These are phyloP conservation scores for Trichopria drosophilae DNA, from an alignment of 2,888 invertebrate genomes.

Conservation along the genomic window DNA sequence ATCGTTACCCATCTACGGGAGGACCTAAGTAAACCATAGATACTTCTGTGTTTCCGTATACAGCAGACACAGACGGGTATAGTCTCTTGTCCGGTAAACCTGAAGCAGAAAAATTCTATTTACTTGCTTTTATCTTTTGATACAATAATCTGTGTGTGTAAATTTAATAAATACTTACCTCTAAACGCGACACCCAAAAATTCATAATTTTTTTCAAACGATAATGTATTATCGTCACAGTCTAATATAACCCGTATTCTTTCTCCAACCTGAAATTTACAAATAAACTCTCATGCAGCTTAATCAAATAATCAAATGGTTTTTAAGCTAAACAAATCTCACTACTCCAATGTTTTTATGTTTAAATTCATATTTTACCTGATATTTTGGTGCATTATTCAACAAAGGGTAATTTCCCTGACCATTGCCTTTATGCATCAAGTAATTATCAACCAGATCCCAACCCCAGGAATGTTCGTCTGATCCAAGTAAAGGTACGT, in stretches of 20 bases:
- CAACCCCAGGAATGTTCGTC: slow-evolving; percentile 99
- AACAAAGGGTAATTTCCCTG: slow-evolving; percentile 91
- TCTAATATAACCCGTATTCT: slow-evolving; percentile 95
- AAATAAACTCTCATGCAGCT: too few species aligned
- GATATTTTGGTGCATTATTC: slow-evolving; percentile 97
- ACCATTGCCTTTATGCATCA: slow-evolving; percentile 93
- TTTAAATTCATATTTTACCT: slow-evolving; percentile 63
- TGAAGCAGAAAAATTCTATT: too few species aligned
- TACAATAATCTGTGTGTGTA: slow-evolving; percentile 5
- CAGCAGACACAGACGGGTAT: slow-evolving; percentile 95
- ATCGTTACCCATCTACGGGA: slow-evolving; percentile 89
- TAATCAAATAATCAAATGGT: not conserved
- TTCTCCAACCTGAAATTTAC: slow-evolving; percentile 82
- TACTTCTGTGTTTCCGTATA: slow-evolving; percentile 98
- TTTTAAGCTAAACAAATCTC: not conserved
- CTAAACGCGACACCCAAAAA: slow-evolving; percentile 97
- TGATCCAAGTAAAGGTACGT: slow-evolving; percentile 90
- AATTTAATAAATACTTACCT: slow-evolving; percentile 62
- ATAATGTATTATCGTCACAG: slow-evolving; percentile 94
- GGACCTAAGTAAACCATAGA: slow-evolving; percentile 98
- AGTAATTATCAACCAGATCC: slow-evolving; percentile 97
- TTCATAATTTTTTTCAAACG: slow-evolving; percentile 97
- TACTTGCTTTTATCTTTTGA: slow-evolving; percentile 32
- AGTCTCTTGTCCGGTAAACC: slow-evolving; percentile 90
- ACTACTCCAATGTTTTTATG: not conserved